These are phyloP conservation scores for Vombatus ursinus DNA, from an alignment of 2,113 vertebrate genomes.

Conservation along the genomic window DNA sequence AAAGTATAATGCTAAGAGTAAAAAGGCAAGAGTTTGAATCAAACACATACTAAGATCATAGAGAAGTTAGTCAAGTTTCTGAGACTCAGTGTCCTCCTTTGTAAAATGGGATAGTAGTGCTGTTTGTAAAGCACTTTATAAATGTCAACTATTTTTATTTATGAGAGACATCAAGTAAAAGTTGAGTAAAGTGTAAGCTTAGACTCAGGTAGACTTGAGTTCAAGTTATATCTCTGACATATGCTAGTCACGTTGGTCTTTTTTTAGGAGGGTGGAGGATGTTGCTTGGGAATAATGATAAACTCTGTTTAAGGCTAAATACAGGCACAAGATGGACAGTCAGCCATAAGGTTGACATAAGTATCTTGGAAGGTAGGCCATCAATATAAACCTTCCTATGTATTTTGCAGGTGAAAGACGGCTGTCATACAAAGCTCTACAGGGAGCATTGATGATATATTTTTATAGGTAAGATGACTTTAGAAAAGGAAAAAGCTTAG, in stretches of 20 bases:
- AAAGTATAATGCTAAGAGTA: not conserved
- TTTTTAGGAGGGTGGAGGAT: not conserved
- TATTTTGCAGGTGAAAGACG: slow-evolving; percentile 88
- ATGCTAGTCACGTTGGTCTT: not conserved
- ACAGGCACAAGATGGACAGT: not conserved
- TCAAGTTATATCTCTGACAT: not conserved
- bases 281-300: not conserved
- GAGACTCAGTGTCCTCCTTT: not conserved
- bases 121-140: not conserved
- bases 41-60: not conserved
- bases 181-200: not conserved
- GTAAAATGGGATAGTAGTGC: not conserved
- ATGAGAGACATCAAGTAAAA: not conserved
- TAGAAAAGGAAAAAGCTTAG: not conserved
- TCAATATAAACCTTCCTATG: not conserved
- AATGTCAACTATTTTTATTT: not conserved
- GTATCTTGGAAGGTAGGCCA: not conserved
- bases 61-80: not conserved
- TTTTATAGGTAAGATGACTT: slow-evolving; percentile 92
- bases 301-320: not conserved
- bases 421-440: slow-evolving; percentile 90
- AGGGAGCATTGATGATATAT: slow-evolving; percentile 97
- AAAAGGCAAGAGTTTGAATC: not conserved
- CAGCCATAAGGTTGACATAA: not conserved
- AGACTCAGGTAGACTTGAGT: not conserved